These are phyloP conservation scores for Dascillus cervinus DNA, from an alignment of 2,888 invertebrate species.

Conservation along the genomic window DNA sequence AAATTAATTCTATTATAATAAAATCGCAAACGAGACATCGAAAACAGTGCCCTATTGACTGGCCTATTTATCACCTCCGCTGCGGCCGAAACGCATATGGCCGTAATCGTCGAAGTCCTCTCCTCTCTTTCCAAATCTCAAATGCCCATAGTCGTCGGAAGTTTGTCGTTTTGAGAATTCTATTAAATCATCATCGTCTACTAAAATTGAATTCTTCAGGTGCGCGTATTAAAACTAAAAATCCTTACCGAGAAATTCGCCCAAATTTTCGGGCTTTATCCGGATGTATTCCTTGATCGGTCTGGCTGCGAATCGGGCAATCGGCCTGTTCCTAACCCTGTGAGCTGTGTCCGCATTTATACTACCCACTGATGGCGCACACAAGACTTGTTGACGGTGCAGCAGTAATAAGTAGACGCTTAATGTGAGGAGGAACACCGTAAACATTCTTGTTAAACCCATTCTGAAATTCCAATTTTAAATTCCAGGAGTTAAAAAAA, in stretches of 20 bases:
- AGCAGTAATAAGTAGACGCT: constrained; percentile 15
- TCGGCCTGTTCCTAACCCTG: constrained; percentile 20
- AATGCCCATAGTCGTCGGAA: constrained; percentile 53
- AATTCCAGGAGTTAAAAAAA: no score
- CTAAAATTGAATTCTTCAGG: constrained; percentile 9
- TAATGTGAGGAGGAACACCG: constrained; percentile 12
- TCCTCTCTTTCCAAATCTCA: constrained; percentile 52
- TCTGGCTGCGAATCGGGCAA: constrained; percentile 21
- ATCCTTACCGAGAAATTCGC: constrained; percentile 30
- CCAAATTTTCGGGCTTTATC: constrained; percentile 26
- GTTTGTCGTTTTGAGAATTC: constrained; percentile 46
- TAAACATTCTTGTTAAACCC: constrained; percentile 13
- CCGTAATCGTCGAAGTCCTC: constrained; percentile 71
- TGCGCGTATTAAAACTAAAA: not conserved
- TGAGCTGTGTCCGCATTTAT: constrained; percentile 17
- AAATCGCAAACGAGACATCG: no score
- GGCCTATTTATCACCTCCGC: constrained; percentile 36
- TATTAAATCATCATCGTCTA: constrained; percentile 44
- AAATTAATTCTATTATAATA: no score
- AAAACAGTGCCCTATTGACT: no score
- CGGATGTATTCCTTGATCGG: constrained; percentile 23
- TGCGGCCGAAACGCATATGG: constrained; percentile 64
- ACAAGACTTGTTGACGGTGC: constrained; percentile 13
- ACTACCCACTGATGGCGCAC: constrained; percentile 15
- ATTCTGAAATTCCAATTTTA: constrained; percentile 12